Evolutionary conservation across 2,888 invertebrate species (phyloP).

Genomic region (Colletes collaris): DNA sequence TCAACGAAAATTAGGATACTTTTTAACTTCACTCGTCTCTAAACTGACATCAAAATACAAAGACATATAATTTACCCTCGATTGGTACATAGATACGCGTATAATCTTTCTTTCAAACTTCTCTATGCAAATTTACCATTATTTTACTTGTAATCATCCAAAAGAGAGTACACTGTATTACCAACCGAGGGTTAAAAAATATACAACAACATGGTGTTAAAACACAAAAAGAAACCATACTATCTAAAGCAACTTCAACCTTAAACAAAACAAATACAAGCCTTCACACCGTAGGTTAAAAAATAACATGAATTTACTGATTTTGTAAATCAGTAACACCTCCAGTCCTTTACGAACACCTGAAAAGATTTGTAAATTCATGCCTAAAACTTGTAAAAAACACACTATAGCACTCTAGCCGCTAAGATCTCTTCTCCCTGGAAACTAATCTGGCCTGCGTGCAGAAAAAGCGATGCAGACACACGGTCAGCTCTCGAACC

Average conservation of each 20-base stretch:
- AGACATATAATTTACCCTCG: constrained; percentile 6
- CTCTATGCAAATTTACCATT: not conserved
- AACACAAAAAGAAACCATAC: not conserved
- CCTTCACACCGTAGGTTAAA: not conserved
- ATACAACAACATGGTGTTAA: not conserved
- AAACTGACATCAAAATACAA: not conserved
- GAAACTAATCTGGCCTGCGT: not conserved
- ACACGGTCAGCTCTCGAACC: constrained; percentile 74
- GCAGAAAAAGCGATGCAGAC: constrained; percentile 13
- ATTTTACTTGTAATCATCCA: too few relatives aligned
- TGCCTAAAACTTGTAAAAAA: constrained; percentile 2
- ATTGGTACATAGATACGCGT: not conserved
- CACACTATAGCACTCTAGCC: not conserved
- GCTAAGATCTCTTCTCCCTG: not conserved
- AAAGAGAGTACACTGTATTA: not conserved
- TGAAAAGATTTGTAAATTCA: not conserved
- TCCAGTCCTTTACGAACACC: too few relatives aligned
- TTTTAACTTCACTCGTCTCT: not conserved
- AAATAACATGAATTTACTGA: not conserved
- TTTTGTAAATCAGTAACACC: not conserved
- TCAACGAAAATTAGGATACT: not conserved
- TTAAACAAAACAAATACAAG: constrained; percentile 1
- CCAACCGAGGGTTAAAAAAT: constrained; percentile 2
- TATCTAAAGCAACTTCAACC: not conserved
- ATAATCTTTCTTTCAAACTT: not conserved